Conservation (phyloP, 2,888 invertebrate species). For the Latheticus oryzae region DNA sequence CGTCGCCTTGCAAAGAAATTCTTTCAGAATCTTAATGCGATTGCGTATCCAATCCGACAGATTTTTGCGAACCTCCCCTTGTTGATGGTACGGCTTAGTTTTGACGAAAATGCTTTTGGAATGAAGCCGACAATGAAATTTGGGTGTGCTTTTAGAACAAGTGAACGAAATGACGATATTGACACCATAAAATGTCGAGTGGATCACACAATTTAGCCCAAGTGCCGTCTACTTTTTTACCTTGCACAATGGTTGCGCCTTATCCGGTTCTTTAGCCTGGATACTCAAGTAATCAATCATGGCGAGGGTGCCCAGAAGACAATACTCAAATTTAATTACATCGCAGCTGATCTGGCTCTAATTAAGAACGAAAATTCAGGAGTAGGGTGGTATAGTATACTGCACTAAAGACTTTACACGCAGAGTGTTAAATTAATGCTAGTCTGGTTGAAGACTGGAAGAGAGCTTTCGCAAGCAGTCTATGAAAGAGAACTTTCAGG, state of each 20-base stretch:
- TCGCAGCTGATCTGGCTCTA: neutral
- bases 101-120: slow-evolving; percentile 25
- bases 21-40: slow-evolving; percentile 16
- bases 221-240: slow-evolving; percentile 15
- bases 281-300: slow-evolving; percentile 36
- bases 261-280: slow-evolving; percentile 34
- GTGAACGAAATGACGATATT: slow-evolving; percentile 22
- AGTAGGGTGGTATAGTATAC: neutral
- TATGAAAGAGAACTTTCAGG: slow-evolving; percentile 34
- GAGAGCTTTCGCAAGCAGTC: slow-evolving; percentile 38
- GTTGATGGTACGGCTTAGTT: slow-evolving; percentile 26
- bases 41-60: slow-evolving; percentile 22
- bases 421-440: slow-evolving; percentile 12
- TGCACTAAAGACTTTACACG: neutral
- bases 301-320: slow-evolving; percentile 1
- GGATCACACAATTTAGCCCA: slow-evolving; percentile 19
- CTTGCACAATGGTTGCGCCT: neutral
- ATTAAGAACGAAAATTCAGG: slow-evolving; percentile 4
- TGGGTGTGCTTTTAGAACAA: slow-evolving; percentile 10
- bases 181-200: slow-evolving; percentile 29
- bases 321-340: no score
- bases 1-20: slow-evolving; percentile 13
- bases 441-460: neutral
- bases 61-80: slow-evolving; percentile 5
- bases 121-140: slow-evolving; percentile 23